Conservation (phyloP, 1,140 invertebrate genomes). For the Drosophila orena region DNA sequence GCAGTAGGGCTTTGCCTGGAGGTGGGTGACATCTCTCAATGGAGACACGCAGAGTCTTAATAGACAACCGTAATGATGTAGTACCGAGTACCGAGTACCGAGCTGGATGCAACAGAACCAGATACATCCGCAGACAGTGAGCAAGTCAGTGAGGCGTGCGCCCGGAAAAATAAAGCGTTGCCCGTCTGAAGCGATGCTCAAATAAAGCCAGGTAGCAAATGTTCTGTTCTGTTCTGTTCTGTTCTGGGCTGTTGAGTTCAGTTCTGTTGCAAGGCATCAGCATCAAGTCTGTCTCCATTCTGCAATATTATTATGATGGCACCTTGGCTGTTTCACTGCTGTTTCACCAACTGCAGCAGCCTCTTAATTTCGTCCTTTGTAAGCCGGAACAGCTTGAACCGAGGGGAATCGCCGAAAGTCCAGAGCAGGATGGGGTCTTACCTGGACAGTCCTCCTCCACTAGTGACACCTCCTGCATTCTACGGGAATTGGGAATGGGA, state of each 20-base stretch:
- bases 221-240: no score
- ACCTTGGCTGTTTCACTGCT: conserved; percentile 72
- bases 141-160: conserved; percentile 60
- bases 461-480: conserved; percentile 54
- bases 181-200: conserved; percentile 27
- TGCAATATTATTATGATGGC: conserved; percentile 82
- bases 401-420: background rate
- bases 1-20: background rate
- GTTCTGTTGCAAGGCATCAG: conserved; percentile 42
- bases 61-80: conserved; percentile 78
- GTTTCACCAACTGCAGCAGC: conserved; percentile 58
- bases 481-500: conserved; percentile 5
- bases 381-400: background rate
- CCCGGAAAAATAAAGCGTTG: conserved; percentile 56
- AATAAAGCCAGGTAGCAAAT: conserved; percentile 40
- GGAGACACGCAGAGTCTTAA: conserved; percentile 66
- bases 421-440: conserved; percentile 7
- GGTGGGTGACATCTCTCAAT: conserved; percentile 51
- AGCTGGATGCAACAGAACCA: conserved; percentile 18
- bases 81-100: no score
- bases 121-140: conserved; percentile 31
- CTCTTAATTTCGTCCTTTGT: conserved; percentile 80
- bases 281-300: conserved; percentile 61
- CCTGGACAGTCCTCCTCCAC: conserved; percentile 44
- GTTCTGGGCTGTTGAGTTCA: background rate